These are phyloP conservation scores for Matsumurasca onukii DNA, from an alignment of 1,140 invertebrate species.

Conservation along the genomic window DNA sequence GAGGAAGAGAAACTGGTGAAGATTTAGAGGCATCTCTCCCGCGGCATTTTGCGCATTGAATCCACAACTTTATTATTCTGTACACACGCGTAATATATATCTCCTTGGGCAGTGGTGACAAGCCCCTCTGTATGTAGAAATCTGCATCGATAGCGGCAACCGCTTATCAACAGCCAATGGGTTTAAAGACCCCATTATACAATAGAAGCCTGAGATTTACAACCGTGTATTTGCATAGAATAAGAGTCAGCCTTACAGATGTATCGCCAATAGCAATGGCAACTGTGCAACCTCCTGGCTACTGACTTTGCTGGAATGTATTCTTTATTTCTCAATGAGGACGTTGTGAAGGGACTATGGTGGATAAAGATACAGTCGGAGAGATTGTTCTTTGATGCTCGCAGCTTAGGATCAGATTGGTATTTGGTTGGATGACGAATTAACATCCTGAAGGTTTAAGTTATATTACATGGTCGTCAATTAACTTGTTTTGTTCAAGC, in stretches of 20 bases:
- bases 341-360: no score
- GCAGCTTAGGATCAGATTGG: no score
- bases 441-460: no score
- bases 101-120: neutral
- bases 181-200: conserved; percentile 27
- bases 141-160: conserved; percentile 20
- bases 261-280: conserved; percentile 6
- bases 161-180: conserved; percentile 21
- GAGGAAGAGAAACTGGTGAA: no score
- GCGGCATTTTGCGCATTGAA: neutral
- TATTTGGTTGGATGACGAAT: no score
- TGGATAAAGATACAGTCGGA: no score
- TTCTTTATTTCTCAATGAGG: no score
- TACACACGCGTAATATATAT: conserved; percentile 23
- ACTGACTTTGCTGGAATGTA: no score
- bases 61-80: conserved; percentile 19
- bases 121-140: conserved; percentile 20
- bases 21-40: neutral
- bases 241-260: conserved; percentile 13
- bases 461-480: no score
- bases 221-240: conserved; percentile 20
- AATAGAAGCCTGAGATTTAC: conserved; percentile 16
- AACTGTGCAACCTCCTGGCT: no score
- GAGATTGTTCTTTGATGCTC: no score
- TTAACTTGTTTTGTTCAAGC: no score